Evolutionary conservation across 2,797 vertebrate genomes (phyloP).

Genomic region (Momotus momota): DNA sequence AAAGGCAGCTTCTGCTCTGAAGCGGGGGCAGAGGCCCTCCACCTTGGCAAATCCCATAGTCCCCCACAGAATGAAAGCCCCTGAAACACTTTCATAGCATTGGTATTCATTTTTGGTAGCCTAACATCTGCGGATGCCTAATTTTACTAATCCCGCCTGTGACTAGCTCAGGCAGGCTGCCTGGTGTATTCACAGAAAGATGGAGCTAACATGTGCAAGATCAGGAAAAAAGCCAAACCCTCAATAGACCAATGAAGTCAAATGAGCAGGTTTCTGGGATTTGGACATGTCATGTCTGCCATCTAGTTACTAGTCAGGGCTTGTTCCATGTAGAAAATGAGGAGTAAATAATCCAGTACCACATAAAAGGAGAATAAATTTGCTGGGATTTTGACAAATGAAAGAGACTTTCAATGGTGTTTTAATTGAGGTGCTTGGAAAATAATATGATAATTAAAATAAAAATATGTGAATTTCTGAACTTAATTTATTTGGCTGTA

Average conservation of each 20-base stretch:
- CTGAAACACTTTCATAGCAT: neutral
- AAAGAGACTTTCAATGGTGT: conserved; percentile 13
- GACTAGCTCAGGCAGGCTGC: conserved; percentile 61
- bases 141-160: conserved; percentile 40
- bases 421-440: conserved; percentile 46
- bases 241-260: conserved; percentile 37
- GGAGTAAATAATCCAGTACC: conserved; percentile 51
- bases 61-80: neutral
- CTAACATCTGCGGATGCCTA: conserved; percentile 36
- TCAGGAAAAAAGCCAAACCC: conserved; percentile 58
- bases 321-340: conserved; percentile 37
- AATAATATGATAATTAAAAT: conserved; percentile 47
- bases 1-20: neutral
- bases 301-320: conserved; percentile 50
- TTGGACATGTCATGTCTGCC: conserved; percentile 54
- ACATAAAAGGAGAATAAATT: conserved; percentile 55
- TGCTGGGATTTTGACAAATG: conserved; percentile 45
- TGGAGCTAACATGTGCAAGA: conserved; percentile 36
- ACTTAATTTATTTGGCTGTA: conserved; percentile 42
- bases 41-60: neutral
- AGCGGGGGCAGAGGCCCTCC: neutral
- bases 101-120: conserved; percentile 26
- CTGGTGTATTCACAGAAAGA: conserved; percentile 17
- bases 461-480: conserved; percentile 23
- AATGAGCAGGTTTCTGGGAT: conserved; percentile 33